Evolutionary conservation across 2,113 vertebrate species (phyloP), one percentile per base, ranked within the genome.

Genomic region (Trematocara nigrifrons): DNA sequence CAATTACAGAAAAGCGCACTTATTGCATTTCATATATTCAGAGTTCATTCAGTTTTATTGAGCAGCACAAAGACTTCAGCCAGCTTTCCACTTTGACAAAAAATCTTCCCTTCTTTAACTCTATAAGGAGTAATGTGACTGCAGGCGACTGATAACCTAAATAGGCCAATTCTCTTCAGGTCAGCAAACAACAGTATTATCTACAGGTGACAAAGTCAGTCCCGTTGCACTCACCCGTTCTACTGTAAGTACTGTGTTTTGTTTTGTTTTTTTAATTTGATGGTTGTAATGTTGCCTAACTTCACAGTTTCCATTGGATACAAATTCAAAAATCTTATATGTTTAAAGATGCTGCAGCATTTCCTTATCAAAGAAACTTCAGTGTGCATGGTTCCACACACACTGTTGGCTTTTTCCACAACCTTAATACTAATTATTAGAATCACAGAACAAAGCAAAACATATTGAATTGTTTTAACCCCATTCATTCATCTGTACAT

Each of bases 251-350:
- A 71, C 42, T 74, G 66, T 35, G 0, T 35, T 61, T 61, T 61
- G 31, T 61, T 0, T 61, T 35, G 4, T 29, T 29, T 29, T 29
- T 35, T n/a, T 35, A 11, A 35, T 35, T 64, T 64, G 59, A 64
- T 35, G 31, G 59, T 64, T n/a, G 0, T 38, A 35, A 64, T 11
- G 59, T 64, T 35, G 59, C 1, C 59, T 64, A 38, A 64, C 31
- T 64, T 64, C 59, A 64, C 10, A 64, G 31, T 64, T 64, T 64
- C 59, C 59, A 64, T 64, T 0, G 0, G 59, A 11, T 64, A 0
- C 16, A 38, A 64, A 64, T 0, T 38, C 59, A 38, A 1, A 11
- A 64, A n/a, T 64, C 59, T 64, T 38, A 38, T 0, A 11, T 38
- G 31, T 38, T 64, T 64, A 64, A 11, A 64, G 59, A 0, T 38